phyloP scores from a whole-genome alignment of 1,140 invertebrate species.

The Triops longicaudatus region DNA sequence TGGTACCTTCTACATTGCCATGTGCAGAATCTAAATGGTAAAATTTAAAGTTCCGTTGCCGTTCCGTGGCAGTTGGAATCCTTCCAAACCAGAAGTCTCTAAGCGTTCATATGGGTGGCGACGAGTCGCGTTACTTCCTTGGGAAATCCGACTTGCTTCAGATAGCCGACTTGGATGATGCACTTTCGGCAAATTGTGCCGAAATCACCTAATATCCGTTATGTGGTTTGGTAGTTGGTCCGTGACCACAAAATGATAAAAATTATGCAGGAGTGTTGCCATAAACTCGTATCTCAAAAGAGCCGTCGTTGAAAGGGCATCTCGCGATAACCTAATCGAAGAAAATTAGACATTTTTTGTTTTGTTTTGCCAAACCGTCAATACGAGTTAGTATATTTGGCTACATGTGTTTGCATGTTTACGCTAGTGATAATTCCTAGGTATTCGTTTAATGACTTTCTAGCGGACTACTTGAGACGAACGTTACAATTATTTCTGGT shows the following conservation, averaged over 20 bases:
- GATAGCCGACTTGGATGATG: background rate
- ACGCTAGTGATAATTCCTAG: no score
- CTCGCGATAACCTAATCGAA: no score
- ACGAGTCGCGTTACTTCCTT: background rate
- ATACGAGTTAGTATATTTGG: no score
- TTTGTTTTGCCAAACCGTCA: no score
- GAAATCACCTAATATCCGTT: background rate
- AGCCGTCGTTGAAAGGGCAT: background rate
- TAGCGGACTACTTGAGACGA: no score
- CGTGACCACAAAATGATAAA: background rate
- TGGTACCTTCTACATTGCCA: background rate
- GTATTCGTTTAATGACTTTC: no score
- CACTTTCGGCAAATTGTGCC: background rate
- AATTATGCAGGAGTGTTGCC: background rate
- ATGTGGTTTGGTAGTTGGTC: background rate
- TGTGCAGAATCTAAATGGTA: background rate
- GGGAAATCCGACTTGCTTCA: background rate
- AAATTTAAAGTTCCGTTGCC: background rate
- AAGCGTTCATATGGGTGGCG: background rate
- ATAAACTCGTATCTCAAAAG: background rate
- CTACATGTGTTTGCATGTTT: no score
- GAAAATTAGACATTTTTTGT: no score
- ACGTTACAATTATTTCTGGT: no score
- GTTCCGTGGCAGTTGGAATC: background rate
- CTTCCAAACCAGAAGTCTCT: background rate